Evolutionary conservation across 2,797 vertebrate genomes (phyloP).

Genomic region (Coluber constrictor): DNA sequence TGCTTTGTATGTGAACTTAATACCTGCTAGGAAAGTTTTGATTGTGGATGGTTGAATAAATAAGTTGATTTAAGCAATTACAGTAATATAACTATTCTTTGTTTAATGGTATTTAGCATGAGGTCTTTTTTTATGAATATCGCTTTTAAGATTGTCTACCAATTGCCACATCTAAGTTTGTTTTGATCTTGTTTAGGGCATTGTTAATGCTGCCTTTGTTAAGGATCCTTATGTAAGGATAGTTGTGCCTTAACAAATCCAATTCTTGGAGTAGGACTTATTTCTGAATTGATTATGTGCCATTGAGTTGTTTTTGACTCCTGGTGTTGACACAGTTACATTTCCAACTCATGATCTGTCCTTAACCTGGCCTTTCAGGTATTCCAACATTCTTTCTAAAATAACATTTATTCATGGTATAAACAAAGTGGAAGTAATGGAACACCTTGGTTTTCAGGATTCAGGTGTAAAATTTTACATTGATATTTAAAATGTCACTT

Average conservation of each 20-base stretch:
- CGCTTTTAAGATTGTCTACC: neutral
- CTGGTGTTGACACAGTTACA: neutral
- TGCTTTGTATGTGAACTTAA: neutral
- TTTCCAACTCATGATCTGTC: neutral
- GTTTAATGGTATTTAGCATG: neutral
- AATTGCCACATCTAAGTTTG: neutral
- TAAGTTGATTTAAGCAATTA: neutral
- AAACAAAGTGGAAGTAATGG: neutral
- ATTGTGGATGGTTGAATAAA: neutral
- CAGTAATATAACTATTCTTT: neutral
- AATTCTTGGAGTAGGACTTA: neutral
- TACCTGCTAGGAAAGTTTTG: neutral
- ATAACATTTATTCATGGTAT: neutral
- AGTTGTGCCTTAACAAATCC: neutral
- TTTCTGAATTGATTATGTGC: neutral
- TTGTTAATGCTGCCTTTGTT: neutral
- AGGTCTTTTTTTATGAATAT: neutral
- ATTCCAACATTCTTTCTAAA: neutral
- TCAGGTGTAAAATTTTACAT: neutral
- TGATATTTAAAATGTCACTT: neutral
- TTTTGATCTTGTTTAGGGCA: neutral
- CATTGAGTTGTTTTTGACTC: neutral
- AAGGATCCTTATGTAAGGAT: neutral
- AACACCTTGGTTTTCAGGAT: neutral
- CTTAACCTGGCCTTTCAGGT: neutral